Conservation (phyloP, 2,113 vertebrate species). For the Oreochromis spilurus region DNA sequence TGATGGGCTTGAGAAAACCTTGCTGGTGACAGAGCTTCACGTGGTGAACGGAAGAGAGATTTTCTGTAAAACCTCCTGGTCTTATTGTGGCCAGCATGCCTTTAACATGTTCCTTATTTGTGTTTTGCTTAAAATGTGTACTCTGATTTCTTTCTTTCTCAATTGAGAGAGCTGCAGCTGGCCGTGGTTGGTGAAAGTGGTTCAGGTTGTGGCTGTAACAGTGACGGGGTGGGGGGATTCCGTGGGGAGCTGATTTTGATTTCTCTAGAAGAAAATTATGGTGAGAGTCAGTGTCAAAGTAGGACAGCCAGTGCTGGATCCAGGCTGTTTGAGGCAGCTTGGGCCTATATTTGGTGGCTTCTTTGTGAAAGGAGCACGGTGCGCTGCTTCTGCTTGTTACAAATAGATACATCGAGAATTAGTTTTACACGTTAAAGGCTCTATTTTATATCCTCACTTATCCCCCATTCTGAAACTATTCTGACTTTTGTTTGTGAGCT, state of each 20-base stretch:
- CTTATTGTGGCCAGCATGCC: neutral
- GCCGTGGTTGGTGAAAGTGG: neutral
- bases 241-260: neutral
- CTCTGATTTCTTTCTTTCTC: neutral
- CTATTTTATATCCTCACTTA: neutral
- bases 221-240: neutral
- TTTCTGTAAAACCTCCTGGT: neutral
- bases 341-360: constrained; percentile 26
- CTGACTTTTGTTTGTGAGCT: neutral
- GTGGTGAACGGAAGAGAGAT: neutral
- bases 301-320: constrained; percentile 32
- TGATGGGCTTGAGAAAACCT: neutral
- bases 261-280: neutral
- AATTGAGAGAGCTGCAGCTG: neutral
- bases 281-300: constrained; percentile 22
- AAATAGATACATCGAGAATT: too few relatives aligned
- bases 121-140: neutral
- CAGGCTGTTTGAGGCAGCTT: neutral
- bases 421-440: neutral
- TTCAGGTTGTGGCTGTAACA: constrained; percentile 1
- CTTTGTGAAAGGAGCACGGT: neutral
- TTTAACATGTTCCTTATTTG: neutral
- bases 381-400: neutral
- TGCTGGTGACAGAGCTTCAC: neutral
- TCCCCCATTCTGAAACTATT: neutral